Base-by-base conservation (phyloP, 2,888 invertebrate species). In the Operophtera brumata region DNA sequence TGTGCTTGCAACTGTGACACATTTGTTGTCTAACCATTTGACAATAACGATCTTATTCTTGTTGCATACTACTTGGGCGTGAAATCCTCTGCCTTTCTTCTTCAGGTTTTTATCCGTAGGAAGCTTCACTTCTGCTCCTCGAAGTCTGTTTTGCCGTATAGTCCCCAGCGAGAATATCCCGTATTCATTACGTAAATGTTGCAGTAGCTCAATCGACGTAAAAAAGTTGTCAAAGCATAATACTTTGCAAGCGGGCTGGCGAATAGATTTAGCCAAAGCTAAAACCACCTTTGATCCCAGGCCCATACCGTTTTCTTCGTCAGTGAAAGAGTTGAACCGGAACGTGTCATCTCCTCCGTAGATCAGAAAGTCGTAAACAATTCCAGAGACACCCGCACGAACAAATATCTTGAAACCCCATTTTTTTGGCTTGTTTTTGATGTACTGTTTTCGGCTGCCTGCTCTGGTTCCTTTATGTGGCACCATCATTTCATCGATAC, bases 401-500 rank as follows among this genome's bases (percentile, higher is more conserved):
- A 68, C 64, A 47, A 71, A 70, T 43, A 67, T 57, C 56, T 74
- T 72, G 47, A 69, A 69, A 7, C 51, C 73, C 73, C 70, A 72
- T 56, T 72, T 70, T 12, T 64, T 64, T 9, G 74, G 73, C 56
- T 75, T 76, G 25, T 67, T 70, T 54, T 67, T 68, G 41, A 73
- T 65, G 46, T 73, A 77, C 47, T 74, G 73, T 12, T 61, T 58
- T 10, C 69, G 44, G 12, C 56, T 65, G 4, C 73, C 76, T 7
- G 73, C 74, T 59, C 66, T 70, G n/a, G 40, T 65, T 1, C 75
- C 73, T 61, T 75, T 76, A 46, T 75, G 73, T 6, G 69, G 62
- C 10, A 76, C 59, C 68, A 73, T 76, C 70, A 72, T 71, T 49
- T 77, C 71, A 56, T 77, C 76, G 9, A 68, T 61, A 8, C 63